Conservation (phyloP, 2,113 vertebrate genomes). For the Hystrix cristata region DNA sequence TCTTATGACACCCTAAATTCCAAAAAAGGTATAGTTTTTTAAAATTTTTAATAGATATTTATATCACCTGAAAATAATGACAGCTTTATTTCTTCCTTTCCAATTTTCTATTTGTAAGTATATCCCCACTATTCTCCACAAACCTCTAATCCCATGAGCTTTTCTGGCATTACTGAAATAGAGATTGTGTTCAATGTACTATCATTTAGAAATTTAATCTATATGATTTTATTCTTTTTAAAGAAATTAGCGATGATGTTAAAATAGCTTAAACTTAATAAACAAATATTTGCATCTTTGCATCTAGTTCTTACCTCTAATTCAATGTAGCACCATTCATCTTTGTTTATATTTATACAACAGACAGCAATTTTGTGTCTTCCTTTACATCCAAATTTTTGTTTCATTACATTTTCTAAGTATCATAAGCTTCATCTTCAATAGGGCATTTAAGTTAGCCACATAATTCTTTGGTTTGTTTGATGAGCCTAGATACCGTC, state of each 20-base stretch:
- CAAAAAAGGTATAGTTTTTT: background rate
- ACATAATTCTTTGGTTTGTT: conserved; percentile 5
- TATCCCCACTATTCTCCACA: background rate
- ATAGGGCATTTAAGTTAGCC: background rate
- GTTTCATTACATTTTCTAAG: background rate
- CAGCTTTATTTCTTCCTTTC: background rate
- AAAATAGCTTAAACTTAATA: conserved; percentile 23
- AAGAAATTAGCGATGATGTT: background rate
- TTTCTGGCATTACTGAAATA: background rate
- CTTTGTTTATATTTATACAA: conserved; percentile 32
- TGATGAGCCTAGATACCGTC: background rate
- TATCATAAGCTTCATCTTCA: background rate
- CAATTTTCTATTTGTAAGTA: background rate
- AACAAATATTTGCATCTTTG: background rate
- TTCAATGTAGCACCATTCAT: background rate
- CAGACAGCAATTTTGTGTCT: background rate
- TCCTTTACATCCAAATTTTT: background rate
- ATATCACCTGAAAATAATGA: background rate
- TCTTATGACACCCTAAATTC: background rate
- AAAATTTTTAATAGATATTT: background rate
- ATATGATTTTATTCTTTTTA: background rate
- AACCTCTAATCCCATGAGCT: background rate
- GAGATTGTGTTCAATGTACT: background rate
- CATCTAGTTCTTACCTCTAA: background rate
- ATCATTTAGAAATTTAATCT: background rate